These are phyloP conservation scores for Aphidius gifuensis DNA, from an alignment of 1,140 invertebrate genomes.

Conservation along the genomic window DNA sequence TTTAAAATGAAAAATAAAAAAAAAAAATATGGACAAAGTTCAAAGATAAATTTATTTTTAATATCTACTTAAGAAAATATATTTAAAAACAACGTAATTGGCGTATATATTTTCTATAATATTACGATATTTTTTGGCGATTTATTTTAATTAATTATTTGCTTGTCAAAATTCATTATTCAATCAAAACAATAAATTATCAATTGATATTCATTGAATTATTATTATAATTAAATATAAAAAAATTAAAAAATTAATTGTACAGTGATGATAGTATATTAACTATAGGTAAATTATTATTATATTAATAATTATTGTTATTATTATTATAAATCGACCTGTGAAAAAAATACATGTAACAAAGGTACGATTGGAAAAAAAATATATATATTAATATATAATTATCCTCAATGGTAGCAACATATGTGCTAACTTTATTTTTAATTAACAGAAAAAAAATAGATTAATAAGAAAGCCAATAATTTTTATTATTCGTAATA, in stretches of 20 bases:
- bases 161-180: not conserved
- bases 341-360: not conserved
- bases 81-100: not conserved
- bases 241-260: not conserved
- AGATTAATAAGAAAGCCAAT: no score
- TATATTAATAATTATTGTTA: not conserved
- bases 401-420: no score
- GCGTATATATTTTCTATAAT: not conserved
- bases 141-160: not conserved
- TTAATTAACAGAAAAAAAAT: no score
- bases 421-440: no score
- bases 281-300: not conserved
- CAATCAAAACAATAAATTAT: no score
- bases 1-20: not conserved
- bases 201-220: no score
- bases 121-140: not conserved
- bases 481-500: constrained; percentile 30
- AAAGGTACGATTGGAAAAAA: no score
- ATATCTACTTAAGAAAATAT: constrained; percentile 3
- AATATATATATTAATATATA: no score
- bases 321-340: not conserved
- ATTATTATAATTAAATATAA: constrained; percentile 1
- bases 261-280: not conserved
- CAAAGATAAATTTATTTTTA: no score
- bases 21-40: not conserved